These are phyloP conservation scores for Mesorhabditis belari DNA, from an alignment of 2,888 invertebrate species.

Conservation along the genomic window DNA sequence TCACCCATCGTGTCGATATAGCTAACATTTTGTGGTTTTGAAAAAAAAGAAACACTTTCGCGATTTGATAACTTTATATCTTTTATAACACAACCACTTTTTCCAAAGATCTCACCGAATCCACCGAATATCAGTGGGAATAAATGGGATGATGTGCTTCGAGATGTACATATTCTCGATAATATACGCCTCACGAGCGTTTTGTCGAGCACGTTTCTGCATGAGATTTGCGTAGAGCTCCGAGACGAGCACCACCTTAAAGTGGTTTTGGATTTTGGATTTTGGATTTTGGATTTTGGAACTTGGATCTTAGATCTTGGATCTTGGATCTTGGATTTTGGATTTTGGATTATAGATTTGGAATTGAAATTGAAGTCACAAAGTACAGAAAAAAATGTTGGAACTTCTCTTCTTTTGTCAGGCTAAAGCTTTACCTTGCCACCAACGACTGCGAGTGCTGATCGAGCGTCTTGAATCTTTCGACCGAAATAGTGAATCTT, in stretches of 20 bases:
- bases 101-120: slow-evolving; percentile 42
- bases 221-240: slow-evolving; percentile 53
- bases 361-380: no score
- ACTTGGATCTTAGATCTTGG: no score
- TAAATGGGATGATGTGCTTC: slow-evolving; percentile 53
- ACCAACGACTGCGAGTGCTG: slow-evolving; percentile 52
- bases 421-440: slow-evolving; percentile 41
- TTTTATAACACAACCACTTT: not conserved
- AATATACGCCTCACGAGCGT: slow-evolving; percentile 49
- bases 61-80: not conserved
- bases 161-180: slow-evolving; percentile 52
- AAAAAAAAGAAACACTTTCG: not conserved
- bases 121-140: slow-evolving; percentile 51
- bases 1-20: not conserved
- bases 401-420: not conserved
- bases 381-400: no score
- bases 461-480: slow-evolving; percentile 52
- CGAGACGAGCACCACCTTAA: slow-evolving; percentile 52
- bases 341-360: not conserved
- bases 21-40: not conserved
- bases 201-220: slow-evolving; percentile 48
- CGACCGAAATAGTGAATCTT: slow-evolving; percentile 54
- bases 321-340: no score
- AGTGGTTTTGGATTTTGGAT: no score
- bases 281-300: no score